Evolutionary conservation across 1,140 invertebrate species (phyloP), one percentile per base, ranked within the genome.

Genomic region (Orius laevigatus): DNA sequence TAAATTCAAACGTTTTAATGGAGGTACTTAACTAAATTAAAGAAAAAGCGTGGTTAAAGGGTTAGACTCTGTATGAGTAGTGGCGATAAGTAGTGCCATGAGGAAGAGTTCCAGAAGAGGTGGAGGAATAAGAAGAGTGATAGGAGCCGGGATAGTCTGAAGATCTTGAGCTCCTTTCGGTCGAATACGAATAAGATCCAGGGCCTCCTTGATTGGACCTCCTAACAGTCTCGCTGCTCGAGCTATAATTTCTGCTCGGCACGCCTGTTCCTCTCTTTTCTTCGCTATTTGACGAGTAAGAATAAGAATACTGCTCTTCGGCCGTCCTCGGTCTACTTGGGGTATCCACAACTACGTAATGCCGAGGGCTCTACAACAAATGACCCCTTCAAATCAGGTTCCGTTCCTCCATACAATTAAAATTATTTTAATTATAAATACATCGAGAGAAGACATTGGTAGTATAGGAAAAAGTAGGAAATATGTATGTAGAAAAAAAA

Each of bases 11-110:
- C 3, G 3, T 25, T 25, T 25, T 25, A 25, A 25, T 25, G 8
- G n/a, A 25, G 25, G 25, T 4, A 25, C 25, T 25, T 25, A 25
- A 25, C 25, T 25, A 25, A 25, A 25, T 4, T 25, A 25, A 25
- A 25, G 25, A 25, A 25, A 8, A 25, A 25, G 25, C 25, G 8
- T 4, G 25, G 25, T 25, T 25, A 4, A 25, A 25, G 25, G 25
- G 8, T 73, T 81, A 87, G 60, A 86, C 79, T 64, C 81, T 79
- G 69, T 86, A 86, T 55, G 81, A 83, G 66, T 76, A 87, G 64
- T 86, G 83, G 54, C 83, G 79, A 63, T 85, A 86, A 58, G 66
- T 70, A 57, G 81, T 84, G 60, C 83, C 82, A 56, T 78, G 75
- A 46, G 83, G 84, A 60, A 86, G 71, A 59, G 78, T 73, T 57